These are phyloP conservation scores for Synanthedon andrenaeformis DNA, from an alignment of 2,888 invertebrate species.

Conservation along the genomic window DNA sequence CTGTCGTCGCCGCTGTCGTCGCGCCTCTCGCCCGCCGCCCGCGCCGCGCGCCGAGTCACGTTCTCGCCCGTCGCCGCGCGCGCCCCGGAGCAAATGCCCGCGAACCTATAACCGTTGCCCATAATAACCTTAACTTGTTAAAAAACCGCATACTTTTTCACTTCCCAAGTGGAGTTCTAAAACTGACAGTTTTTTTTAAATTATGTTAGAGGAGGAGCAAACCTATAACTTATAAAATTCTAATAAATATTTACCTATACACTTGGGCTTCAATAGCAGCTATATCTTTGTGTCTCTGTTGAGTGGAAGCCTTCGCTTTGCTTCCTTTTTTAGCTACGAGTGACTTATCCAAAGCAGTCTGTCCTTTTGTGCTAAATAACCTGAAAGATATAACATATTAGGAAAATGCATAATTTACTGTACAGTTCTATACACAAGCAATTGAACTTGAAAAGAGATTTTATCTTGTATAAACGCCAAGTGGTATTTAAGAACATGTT, in stretches of 20 bases:
- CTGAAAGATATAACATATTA: constrained; percentile 21
- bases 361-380: constrained; percentile 95
- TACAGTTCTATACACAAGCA: too few species aligned
- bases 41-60: constrained; percentile 97
- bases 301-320: constrained; percentile 61
- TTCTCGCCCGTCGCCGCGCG: constrained; percentile 95
- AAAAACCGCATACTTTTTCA: too few species aligned
- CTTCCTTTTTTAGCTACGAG: constrained; percentile 91
- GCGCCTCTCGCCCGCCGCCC: constrained; percentile 92
- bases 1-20: constrained; percentile 93
- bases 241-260: constrained; percentile 70
- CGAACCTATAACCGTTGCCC: too few species aligned
- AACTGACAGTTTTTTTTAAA: too few species aligned
- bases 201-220: too few species aligned
- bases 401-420: too few species aligned
- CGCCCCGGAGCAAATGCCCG: constrained; percentile 86
- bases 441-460: too few species aligned
- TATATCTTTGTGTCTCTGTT: constrained; percentile 84
- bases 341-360: constrained; percentile 91
- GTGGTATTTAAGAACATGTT: too few species aligned
- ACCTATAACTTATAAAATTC: too few species aligned
- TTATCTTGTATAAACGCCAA: not conserved
- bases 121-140: too few species aligned
- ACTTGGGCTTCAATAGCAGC: constrained; percentile 90
- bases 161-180: too few species aligned